Evolutionary conservation across 2,797 vertebrate genomes (phyloP), one percentile per base, ranked within the genome.

Genomic region (Protonibea diacanthus): DNA sequence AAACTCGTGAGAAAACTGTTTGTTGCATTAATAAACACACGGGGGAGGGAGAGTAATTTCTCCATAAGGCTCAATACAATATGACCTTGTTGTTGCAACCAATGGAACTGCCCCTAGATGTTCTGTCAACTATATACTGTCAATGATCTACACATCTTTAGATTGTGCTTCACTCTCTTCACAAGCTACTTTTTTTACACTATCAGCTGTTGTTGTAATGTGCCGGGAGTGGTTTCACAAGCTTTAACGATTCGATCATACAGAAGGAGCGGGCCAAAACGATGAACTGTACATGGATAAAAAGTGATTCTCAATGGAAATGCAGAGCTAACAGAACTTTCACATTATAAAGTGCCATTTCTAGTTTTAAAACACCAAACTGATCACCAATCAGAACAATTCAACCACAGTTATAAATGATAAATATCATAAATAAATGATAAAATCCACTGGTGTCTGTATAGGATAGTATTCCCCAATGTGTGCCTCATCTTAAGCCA

Each of bases 231-330:
- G 1, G 23, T 74, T 71, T 65, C 21, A 58, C 47, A 15, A 53
- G 70, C 40, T 68, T 71, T 42, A 8, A 33, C 27, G 59, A 72
- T 58, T 76, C 1, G 8, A 42, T 73, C 51, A 76, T 59, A 69
- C 52, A n/a, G 17, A 51, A 18, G 48, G 38, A 55, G 18, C 8
- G 17, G 48, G 20, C 44, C 29, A 48, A 52, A 52, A 7, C 48
- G 10, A 48, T 66, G 17, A 66, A 14, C 6, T 64, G 49, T 69
- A 18, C 45, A 21, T 42, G 11, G 4, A n/a, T 56, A 18, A 64
- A 27, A 29, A 29, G 29, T 29, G 29, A 7, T 38, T 38, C 33
- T 38, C 33, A 9, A 8, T 38, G 33, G 33, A 9, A 38, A 38
- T 38, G 33, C 33, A 38, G 8, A 38, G 33, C 33, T 9, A 38